Conservation (phyloP, 2,888 invertebrate genomes). For the Rhyacophila evoluta region DNA sequence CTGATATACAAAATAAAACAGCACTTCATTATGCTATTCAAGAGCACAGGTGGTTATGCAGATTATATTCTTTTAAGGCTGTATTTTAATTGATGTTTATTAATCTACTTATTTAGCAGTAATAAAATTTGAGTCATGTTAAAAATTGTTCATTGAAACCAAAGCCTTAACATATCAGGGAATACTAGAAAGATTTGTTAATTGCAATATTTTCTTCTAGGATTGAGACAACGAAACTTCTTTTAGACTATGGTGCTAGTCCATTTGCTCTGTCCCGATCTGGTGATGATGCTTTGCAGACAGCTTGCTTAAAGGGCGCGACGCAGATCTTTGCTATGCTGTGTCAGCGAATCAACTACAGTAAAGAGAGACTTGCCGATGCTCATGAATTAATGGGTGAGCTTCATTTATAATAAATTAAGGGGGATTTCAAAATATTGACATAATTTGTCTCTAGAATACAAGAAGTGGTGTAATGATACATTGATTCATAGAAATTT, state of each 20-base stretch:
- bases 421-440: no score
- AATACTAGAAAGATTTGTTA: no score
- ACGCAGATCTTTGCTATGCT: constrained; percentile 79
- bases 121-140: no score
- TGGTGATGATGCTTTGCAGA: constrained; percentile 90
- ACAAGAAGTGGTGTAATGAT: no score
- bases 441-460: no score
- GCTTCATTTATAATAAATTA: background rate
- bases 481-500: background rate
- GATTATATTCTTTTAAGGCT: no score
- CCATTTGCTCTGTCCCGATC: constrained; percentile 81
- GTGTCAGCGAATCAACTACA: constrained; percentile 72
- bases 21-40: constrained; percentile 95
- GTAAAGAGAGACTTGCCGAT: constrained; percentile 80
- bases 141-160: no score
- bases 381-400: constrained; percentile 86
- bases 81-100: no score
- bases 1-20: constrained; percentile 90
- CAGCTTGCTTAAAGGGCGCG: constrained; percentile 86
- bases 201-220: no score
- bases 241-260: constrained; percentile 85
- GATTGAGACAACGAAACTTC: constrained; percentile 84
- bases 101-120: no score
- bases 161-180: no score
- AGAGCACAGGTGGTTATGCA: constrained; percentile 73